Conservation (phyloP, 2,113 vertebrate genomes). For the Hepsetus odoe region DNA sequence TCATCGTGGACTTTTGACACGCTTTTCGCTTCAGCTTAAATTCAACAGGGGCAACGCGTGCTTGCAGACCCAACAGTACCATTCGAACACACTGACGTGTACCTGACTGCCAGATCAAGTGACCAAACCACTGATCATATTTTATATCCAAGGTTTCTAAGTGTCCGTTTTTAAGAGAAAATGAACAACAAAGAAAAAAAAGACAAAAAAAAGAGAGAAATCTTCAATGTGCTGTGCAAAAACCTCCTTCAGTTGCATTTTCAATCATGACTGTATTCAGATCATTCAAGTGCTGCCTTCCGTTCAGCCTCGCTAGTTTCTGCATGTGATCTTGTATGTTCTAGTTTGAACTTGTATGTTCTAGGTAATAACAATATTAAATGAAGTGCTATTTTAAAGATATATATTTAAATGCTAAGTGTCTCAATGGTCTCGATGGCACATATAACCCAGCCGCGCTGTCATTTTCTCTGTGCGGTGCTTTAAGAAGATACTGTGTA, state of each 20-base stretch:
- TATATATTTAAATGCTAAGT: constrained; percentile 72
- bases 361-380: constrained; percentile 75
- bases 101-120: constrained; percentile 69
- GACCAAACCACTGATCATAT: constrained; percentile 61
- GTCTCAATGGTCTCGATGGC: constrained; percentile 77
- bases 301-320: constrained; percentile 83
- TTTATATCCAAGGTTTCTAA: constrained; percentile 60
- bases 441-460: constrained; percentile 72
- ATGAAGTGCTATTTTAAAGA: constrained; percentile 75
- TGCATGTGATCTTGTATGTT: constrained; percentile 86
- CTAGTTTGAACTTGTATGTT: constrained; percentile 79
- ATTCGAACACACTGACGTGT: constrained; percentile 27
- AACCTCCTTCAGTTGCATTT: constrained; percentile 53
- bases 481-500: constrained; percentile 72
- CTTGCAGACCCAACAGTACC: not conserved
- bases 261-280: constrained; percentile 46
- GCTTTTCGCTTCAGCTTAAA: constrained; percentile 1
- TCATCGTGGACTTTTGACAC: not conserved
- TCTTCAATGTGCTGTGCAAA: constrained; percentile 60
- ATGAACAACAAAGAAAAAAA: constrained; percentile 40
- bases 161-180: constrained; percentile 40
- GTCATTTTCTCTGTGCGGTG: constrained; percentile 69
- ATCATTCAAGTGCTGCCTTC: constrained; percentile 61
- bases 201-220: constrained; percentile 47
- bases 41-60: constrained; percentile 4